Evolutionary conservation across 2,797 vertebrate genomes (phyloP).

Genomic region (Sus cebifrons): DNA sequence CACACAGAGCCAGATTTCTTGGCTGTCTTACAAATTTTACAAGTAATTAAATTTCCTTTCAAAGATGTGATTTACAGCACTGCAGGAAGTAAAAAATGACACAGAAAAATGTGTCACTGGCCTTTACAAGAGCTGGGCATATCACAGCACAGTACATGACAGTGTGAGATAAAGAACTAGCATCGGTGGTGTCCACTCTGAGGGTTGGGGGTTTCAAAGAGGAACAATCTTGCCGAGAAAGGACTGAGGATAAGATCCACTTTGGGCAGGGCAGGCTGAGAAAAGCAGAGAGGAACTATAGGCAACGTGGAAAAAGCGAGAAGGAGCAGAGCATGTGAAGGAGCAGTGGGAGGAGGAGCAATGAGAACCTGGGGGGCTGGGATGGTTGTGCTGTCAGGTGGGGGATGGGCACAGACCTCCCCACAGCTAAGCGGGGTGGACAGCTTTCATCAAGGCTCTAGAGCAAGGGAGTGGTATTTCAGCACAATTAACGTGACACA

Average conservation of each 20-base stretch:
- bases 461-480: not conserved
- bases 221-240: not conserved
- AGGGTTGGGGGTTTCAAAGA: not conserved
- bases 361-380: not conserved
- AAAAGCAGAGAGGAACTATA: not conserved
- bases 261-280: not conserved
- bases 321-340: not conserved
- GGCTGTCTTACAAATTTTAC: not conserved
- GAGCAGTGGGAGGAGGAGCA: not conserved
- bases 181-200: not conserved
- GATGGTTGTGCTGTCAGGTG: no score
- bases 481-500: not conserved
- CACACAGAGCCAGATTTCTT: not conserved
- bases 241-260: not conserved
- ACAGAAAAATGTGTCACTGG: not conserved
- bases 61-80: not conserved
- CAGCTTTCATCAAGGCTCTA: not conserved
- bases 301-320: not conserved
- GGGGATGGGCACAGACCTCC: no score
- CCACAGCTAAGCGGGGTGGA: not conserved
- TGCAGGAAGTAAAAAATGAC: not conserved
- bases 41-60: constrained; percentile 11
- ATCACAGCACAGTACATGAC: not conserved
- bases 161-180: not conserved
- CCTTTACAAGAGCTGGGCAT: not conserved